These are phyloP conservation scores for Marisa cornuarietis DNA, from an alignment of 1,140 invertebrate species.

Conservation along the genomic window DNA sequence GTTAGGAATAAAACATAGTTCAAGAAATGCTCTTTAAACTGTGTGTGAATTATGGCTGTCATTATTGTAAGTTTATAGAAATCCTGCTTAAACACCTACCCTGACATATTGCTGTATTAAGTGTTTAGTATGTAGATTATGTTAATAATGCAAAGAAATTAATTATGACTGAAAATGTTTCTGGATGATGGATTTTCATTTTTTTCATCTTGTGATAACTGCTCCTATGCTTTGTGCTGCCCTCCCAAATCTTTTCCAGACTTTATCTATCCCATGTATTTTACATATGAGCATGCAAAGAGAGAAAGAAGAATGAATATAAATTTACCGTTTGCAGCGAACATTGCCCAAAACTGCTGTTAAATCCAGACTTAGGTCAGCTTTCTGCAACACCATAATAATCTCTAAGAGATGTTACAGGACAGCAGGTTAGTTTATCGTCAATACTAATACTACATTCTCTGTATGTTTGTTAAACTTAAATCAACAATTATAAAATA, in stretches of 20 bases:
- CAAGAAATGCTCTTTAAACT: too few species aligned
- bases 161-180: too few species aligned
- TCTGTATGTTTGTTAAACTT: too few species aligned
- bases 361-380: constrained; percentile 75
- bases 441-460: too few species aligned
- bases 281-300: neutral
- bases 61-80: too few species aligned
- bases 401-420: neutral
- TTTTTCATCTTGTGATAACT: neutral
- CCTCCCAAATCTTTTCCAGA: too few species aligned
- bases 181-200: neutral
- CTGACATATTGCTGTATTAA: too few species aligned
- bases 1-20: too few species aligned
- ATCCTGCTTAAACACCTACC: too few species aligned
- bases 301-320: neutral
- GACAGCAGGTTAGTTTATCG: too few species aligned
- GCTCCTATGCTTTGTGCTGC: neutral
- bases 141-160: neutral
- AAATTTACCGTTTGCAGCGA: constrained; percentile 71
- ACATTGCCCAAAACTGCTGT: constrained; percentile 80
- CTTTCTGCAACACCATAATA: constrained; percentile 36
- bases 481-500: neutral
- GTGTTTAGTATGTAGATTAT: too few species aligned
- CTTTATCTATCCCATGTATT: neutral
- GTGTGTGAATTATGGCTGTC: too few species aligned